Percentiles rank a stretch among this genome's conserved stretches.
Evolutionary conservation across 2,113 vertebrate genomes (phyloP).

Genomic region (Siniperca chuatsi): DNA sequence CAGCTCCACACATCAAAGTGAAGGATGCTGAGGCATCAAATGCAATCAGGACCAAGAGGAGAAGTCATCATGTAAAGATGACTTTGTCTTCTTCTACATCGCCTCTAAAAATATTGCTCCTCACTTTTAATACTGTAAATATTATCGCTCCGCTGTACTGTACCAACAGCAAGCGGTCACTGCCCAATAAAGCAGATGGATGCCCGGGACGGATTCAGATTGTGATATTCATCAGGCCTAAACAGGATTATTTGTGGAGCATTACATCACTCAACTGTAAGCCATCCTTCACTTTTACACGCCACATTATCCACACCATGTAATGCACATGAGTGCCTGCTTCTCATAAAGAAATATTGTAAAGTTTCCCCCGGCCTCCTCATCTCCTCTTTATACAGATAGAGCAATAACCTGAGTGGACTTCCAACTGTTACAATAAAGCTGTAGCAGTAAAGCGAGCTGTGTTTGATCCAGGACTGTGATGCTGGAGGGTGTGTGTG

Average conservation of each 20-base stretch:
- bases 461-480: constrained; percentile 16
- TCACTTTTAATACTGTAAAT: constrained; percentile 41
- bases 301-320: constrained; percentile 55
- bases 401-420: constrained; percentile 71
- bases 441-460: constrained; percentile 31
- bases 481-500: background rate
- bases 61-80: constrained; percentile 25
- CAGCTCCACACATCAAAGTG: background rate
- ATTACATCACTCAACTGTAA: constrained; percentile 60
- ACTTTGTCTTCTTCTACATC: constrained; percentile 22
- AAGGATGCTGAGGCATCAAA: constrained; percentile 27
- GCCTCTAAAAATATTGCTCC: constrained; percentile 24
- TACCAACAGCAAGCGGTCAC: constrained; percentile 1
- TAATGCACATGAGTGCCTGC: constrained; percentile 68
- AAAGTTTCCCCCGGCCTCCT: constrained; percentile 43
- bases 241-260: constrained; percentile 49
- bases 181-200: constrained; percentile 56
- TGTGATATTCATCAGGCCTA: constrained; percentile 45
- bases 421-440: constrained; percentile 53
- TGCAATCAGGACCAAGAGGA: constrained; percentile 1
- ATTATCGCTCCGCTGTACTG: constrained; percentile 1
- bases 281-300: constrained; percentile 66
- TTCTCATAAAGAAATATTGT: constrained; percentile 69
- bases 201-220: background rate
- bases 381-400: constrained; percentile 48